A percentile compares a stretch with the other conserved stretches of the same genome.
Evolutionary conservation across 2,113 vertebrate genomes (phyloP).

Genomic region (Rhadina sibilatrix): DNA sequence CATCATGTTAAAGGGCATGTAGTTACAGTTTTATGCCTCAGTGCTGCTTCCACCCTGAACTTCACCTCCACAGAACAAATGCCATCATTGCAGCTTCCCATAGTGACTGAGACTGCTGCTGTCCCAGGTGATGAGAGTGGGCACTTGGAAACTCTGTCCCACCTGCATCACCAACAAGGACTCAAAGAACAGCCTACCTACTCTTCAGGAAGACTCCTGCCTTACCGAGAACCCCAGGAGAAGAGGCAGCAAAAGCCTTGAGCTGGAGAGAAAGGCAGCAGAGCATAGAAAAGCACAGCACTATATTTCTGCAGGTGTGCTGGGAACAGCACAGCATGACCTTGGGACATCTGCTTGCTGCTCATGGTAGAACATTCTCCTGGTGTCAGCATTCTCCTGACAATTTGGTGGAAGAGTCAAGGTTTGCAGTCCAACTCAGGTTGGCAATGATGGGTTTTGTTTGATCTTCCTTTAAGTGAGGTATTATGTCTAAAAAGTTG

Average conservation of each 20-base stretch:
- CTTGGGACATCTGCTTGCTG: not conserved
- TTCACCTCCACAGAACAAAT: not conserved
- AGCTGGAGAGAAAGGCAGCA: not conserved
- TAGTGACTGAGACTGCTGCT: not conserved
- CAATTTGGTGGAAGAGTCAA: not conserved
- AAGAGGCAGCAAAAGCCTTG: not conserved
- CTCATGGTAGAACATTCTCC: not conserved
- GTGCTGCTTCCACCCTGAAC: not conserved
- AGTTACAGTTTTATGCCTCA: accelerated
- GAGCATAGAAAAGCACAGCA: not conserved
- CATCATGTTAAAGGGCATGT: not conserved
- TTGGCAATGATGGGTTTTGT: not conserved
- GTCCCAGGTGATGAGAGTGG: not conserved
- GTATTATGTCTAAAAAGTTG: not conserved
- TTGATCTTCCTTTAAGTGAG: not conserved
- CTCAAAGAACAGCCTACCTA: not conserved
- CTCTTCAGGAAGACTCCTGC: not conserved
- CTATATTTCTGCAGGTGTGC: not conserved
- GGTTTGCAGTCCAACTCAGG: not conserved
- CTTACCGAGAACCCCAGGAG: not conserved
- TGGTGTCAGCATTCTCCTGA: not conserved
- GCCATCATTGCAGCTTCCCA: not conserved
- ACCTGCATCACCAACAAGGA: not conserved
- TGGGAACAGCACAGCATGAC: not conserved
- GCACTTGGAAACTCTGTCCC: not conserved